phyloP scores from a whole-genome alignment of 2,113 vertebrate genomes.

The Aegithalos caudatus region DNA sequence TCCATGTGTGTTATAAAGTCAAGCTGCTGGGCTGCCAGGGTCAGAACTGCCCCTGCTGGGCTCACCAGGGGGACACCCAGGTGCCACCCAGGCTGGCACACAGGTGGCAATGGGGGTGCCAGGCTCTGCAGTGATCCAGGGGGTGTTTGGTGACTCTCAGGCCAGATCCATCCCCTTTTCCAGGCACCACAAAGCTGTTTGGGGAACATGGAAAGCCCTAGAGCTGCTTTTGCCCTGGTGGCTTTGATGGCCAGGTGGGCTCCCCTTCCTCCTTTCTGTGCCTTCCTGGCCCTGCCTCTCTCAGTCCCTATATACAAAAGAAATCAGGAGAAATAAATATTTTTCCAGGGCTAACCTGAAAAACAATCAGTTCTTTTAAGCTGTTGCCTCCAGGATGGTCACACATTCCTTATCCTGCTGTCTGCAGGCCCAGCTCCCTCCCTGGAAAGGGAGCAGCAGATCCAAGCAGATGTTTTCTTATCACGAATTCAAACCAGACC shows the following conservation, averaged over 20 bases:
- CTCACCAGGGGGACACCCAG: background rate
- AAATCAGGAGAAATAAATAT: background rate
- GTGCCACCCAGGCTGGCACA: too few species aligned
- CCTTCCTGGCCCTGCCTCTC: background rate
- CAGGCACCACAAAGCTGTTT: background rate
- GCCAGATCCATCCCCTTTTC: background rate
- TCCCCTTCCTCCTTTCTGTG: background rate
- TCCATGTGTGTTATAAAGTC: background rate
- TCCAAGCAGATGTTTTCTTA: slow-evolving; percentile 76
- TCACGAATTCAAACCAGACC: slow-evolving; percentile 72
- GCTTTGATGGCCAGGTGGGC: background rate
- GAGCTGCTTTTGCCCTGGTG: background rate
- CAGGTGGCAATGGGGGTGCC: background rate
- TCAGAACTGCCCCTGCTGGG: background rate
- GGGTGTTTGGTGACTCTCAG: background rate
- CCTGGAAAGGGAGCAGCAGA: slow-evolving; percentile 53
- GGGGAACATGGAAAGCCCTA: background rate
- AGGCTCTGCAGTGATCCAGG: background rate
- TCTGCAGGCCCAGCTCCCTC: slow-evolving; percentile 49
- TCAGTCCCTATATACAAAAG: background rate
- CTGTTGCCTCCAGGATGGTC: slow-evolving; percentile 25
- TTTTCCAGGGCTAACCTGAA: slow-evolving; percentile 25
- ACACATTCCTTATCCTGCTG: background rate
- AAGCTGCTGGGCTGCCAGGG: background rate
- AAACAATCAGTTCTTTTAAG: slow-evolving; percentile 55